Percentiles rank a stretch among this genome's conserved stretches.
Evolutionary conservation across 1,140 invertebrate genomes (phyloP).

Genomic region (Drosophila mayri): DNA sequence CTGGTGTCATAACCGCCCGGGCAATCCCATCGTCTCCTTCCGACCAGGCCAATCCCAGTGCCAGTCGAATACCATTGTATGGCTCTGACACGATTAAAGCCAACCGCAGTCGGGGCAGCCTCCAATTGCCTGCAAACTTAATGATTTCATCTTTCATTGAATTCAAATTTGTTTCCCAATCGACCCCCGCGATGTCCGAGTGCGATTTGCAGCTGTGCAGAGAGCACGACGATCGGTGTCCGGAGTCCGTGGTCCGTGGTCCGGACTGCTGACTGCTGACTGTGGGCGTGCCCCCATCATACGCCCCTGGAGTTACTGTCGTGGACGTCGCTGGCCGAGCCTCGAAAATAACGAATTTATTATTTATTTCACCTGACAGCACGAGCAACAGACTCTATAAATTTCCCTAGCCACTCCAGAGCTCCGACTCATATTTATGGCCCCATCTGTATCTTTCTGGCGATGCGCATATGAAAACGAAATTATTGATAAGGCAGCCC

Average conservation of each 20-base stretch:
- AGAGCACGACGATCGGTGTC: conserved; percentile 34
- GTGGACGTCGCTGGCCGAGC: conserved; percentile 41
- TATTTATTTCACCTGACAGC: conserved; percentile 85
- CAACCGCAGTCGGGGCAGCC: conserved; percentile 35
- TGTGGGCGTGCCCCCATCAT: conserved; percentile 74
- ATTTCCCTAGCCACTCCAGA: conserved; percentile 73
- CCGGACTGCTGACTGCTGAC: conserved; percentile 23
- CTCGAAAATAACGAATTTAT: conserved; percentile 83
- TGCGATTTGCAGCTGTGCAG: conserved; percentile 57
- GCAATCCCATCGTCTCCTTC: conserved; percentile 33
- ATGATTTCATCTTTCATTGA: conserved; percentile 83
- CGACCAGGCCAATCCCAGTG: conserved; percentile 19
- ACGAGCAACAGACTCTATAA: conserved; percentile 81
- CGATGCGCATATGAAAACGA: conserved; percentile 69
- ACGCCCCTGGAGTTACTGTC: conserved; percentile 71
- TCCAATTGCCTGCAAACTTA: conserved; percentile 72
- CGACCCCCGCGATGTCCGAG: conserved; percentile 43
- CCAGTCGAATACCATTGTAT: conserved; percentile 25
- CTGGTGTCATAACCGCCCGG: conserved; percentile 37
- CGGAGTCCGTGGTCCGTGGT: neutral
- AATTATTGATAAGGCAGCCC: conserved; percentile 73
- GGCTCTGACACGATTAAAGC: conserved; percentile 53
- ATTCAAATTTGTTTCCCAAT: conserved; percentile 74
- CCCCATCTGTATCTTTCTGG: conserved; percentile 51
- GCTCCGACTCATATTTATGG: conserved; percentile 68